phyloP scores from a whole-genome alignment of 2,888 invertebrate genomes.

The Lymantria monacha region DNA sequence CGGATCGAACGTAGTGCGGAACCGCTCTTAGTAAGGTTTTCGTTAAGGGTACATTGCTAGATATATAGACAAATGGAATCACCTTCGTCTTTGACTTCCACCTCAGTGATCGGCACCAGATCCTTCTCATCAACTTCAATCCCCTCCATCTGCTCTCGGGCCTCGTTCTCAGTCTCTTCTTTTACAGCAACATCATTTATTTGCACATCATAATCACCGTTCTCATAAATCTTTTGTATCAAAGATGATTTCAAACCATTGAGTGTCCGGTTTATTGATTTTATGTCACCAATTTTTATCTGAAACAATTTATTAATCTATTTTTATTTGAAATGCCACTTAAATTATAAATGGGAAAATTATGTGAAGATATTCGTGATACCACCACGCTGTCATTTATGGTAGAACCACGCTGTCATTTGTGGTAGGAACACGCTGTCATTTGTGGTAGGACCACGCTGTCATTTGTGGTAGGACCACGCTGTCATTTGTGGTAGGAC shows the following conservation, averaged over 20 bases:
- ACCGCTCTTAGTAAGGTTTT: no score
- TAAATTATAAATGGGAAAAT: not conserved
- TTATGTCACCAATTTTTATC: slow-evolving; percentile 56
- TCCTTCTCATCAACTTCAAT: slow-evolving; percentile 1
- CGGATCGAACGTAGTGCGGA: no score
- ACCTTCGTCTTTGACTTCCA: slow-evolving; percentile 50
- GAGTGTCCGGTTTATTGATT: slow-evolving; percentile 45
- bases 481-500: no score
- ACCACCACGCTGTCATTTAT: not conserved
- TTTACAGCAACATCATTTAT: slow-evolving; percentile 31
- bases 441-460: no score
- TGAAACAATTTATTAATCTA: slow-evolving; percentile 28
- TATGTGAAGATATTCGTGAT: not conserved
- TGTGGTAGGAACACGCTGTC: no score
- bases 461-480: no score
- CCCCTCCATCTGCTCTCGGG: not conserved
- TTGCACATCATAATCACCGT: slow-evolving; percentile 41
- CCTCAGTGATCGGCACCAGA: slow-evolving; percentile 26
- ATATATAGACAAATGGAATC: not conserved
- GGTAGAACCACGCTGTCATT: no score
- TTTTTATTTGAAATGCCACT: not conserved
- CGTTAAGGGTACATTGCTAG: no score
- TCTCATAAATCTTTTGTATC: slow-evolving; percentile 40
- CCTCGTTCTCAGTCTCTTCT: slow-evolving; percentile 13
- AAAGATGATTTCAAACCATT: slow-evolving; percentile 41